Base-by-base conservation (phyloP, 1,140 invertebrate genomes). In the Tetramorium parvispinum region DNA sequence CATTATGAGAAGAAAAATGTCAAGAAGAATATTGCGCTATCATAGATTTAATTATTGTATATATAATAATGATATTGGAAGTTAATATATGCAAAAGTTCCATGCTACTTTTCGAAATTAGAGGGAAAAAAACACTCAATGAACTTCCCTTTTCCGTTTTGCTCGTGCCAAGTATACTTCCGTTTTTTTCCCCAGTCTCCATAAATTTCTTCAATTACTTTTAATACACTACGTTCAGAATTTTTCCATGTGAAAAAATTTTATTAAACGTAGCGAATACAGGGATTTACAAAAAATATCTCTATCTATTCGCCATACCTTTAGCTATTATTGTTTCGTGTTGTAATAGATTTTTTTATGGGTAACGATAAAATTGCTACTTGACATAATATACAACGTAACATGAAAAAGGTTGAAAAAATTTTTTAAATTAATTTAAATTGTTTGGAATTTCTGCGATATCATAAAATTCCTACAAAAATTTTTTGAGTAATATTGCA, bases 21-120 rank as follows among this genome's bases (percentile, higher is more conserved):
- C 92, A 92, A 93, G 4, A 93, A 93, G 11, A 32, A 81, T 88
- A 81, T 91, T 78, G 66, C 86, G 85, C 10, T 53, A 65, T 53
- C 57, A 65, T 43, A 92, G 88, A 90, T 75, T 91, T 93, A 92
- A 93, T 93, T 93, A n/a, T n/a, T n/a, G n/a, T n/a, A n/a, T n/a
- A n/a, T n/a, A n/a, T n/a, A n/a, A n/a, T n/a, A 93, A 92, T 89
- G 88, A 92, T 93, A 93, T 92, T 90, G 88, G 6, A 88, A 93
- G 93, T 93, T 92, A 93, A 88, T 37, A 32, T 32, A 40, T 37
- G 53, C 27, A 53, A 46, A 46, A 71, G 13, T 40, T 76, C 27
- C 24, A 75, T 18, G 24, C 5, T 49, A 24, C 11, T 77, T 77
- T 53, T 77, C 71, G 18, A 49, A 76, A 27, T 37, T 24, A 49